Evolutionary conservation across 2,797 vertebrate genomes (phyloP), one percentile per base, ranked within the genome.

Genomic region (Betta splendens): DNA sequence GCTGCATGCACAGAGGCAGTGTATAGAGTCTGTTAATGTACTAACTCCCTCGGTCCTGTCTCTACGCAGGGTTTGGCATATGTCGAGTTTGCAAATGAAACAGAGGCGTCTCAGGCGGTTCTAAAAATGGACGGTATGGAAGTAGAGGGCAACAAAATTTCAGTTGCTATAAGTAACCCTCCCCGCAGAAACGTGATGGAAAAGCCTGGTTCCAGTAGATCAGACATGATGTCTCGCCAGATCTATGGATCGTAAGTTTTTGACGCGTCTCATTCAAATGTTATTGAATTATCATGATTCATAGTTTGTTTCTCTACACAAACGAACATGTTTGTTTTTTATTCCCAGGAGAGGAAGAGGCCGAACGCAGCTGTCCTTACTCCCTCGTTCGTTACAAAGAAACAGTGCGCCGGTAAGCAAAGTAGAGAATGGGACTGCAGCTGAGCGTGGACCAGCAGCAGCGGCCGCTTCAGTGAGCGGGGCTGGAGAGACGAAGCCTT

Each of bases 131-230:
- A 98, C 0, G 93, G 95, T n/a, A 89, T 84, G 66, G 89, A 87
- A 0, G 26, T 99, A 1, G 93, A 92, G 64, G 93, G 89, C 5
- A 93, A 94, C 0, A 90, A 89, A 42, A 94, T 99, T 70, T 91
- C 94, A 10, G 98, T 98, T 54, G 96, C 95, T 1, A 98, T 99
- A 72, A 99, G 97, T 66, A 98, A 99, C 62, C 98, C 98, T 0
- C 98, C 98, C 0, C 82, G 92, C 15, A 93, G 96, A 50, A 95
- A 85, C 47, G 21, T 56, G 0, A 50, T 64, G 0, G 93, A 94
- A 3, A 91, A 85, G 40, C 55, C 89, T 0, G 91, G 92, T 44
- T 67, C 86, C 0, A 72, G 82, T 72, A 85, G 72, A 26, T 6
- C 82, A 1, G 37, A 92, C 12, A n/a, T 69, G 5, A 66, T 80